These are phyloP conservation scores for Myrmecophaga tridactyla DNA, from an alignment of 2,113 vertebrate genomes.

Conservation along the genomic window DNA sequence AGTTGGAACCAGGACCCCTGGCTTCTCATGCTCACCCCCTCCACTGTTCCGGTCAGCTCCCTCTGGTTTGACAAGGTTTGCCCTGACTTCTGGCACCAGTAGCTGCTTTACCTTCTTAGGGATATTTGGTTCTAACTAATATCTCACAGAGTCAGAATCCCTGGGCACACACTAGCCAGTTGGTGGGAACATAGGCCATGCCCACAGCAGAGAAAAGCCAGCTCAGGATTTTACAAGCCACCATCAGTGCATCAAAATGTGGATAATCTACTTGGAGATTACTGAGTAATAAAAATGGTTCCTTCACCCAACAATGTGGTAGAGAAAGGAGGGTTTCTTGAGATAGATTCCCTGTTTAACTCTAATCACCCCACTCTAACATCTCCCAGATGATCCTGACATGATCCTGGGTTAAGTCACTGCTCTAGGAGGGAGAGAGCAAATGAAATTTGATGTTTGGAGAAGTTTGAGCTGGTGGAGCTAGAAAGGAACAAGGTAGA, in stretches of 20 bases:
- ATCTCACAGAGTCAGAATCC: background rate
- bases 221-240: background rate
- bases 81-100: background rate
- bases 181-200: background rate
- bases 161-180: background rate
- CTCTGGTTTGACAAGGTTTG: background rate
- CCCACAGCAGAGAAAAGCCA: background rate
- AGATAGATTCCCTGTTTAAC: background rate
- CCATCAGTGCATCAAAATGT: background rate
- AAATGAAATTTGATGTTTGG: background rate
- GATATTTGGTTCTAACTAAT: background rate
- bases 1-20: background rate
- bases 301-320: background rate
- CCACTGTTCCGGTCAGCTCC: background rate
- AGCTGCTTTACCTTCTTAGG: background rate
- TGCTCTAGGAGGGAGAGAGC: background rate
- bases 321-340: background rate
- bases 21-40: background rate
- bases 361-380: background rate
- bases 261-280: background rate
- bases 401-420: background rate
- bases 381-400: background rate
- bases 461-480: background rate
- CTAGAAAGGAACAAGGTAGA: background rate
- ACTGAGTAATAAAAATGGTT: background rate